Evolutionary conservation across 2,888 invertebrate genomes (phyloP).

Genomic region (Panopea generosa): DNA sequence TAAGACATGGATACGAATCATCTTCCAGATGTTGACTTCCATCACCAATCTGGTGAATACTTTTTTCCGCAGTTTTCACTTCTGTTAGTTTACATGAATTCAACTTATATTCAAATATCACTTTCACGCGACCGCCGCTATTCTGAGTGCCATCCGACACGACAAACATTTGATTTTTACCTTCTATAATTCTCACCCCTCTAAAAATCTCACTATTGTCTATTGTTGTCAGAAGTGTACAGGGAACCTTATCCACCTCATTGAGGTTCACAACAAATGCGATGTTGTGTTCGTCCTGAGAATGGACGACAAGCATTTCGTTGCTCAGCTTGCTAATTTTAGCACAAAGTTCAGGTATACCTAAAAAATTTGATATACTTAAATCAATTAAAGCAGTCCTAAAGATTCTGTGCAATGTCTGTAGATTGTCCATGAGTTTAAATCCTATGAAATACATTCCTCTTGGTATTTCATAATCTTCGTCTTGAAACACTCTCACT

Average conservation of each 20-base stretch:
- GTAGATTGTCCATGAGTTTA: conserved; percentile 13
- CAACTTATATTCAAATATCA: conserved; percentile 49
- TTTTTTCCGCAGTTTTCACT: conserved; percentile 12
- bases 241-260: background rate
- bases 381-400: conserved; percentile 26
- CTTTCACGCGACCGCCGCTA: conserved; percentile 16
- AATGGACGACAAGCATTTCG: conserved; percentile 50
- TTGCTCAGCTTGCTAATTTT: conserved; percentile 42
- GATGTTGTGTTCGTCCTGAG: background rate
- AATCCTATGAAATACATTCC: conserved; percentile 47
- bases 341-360: conserved; percentile 42
- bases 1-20: conserved; percentile 39
- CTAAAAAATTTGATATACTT: conserved; percentile 15
- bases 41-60: conserved; percentile 11
- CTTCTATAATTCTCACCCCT: conserved; percentile 42
- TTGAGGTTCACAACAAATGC: background rate
- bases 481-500: conserved; percentile 33
- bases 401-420: conserved; percentile 44
- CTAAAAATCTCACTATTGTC: conserved; percentile 22
- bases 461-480: conserved; percentile 33
- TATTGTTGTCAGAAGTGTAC: background rate
- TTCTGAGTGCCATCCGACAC: conserved; percentile 38
- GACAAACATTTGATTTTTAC: conserved; percentile 23
- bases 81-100: conserved; percentile 32
- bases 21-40: conserved; percentile 35